phyloP scores from a whole-genome alignment of 2,797 vertebrate species.

The Sebastes hubbsi region DNA sequence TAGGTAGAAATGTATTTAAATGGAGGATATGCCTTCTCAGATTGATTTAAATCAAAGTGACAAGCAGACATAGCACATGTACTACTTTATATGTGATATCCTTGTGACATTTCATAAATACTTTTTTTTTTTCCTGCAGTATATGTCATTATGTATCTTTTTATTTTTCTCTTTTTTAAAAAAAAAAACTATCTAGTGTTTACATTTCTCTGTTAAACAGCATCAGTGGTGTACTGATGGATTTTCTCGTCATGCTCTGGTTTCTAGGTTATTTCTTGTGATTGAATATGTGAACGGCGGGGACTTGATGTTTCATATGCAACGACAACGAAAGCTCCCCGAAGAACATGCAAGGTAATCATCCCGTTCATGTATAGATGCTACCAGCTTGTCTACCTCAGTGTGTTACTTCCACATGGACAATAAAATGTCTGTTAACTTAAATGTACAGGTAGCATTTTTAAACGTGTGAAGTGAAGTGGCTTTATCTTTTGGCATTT shows the following conservation, averaged over 20 bases:
- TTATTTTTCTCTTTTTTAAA: background rate
- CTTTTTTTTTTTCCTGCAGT: background rate
- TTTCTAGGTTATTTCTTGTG: slow-evolving; percentile 92
- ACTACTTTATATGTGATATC: background rate
- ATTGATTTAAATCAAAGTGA: background rate
- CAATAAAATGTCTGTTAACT: background rate
- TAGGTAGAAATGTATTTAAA: background rate
- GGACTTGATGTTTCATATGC: slow-evolving; percentile 99
- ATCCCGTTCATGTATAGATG: background rate
- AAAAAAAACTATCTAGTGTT: background rate
- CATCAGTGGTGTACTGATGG: background rate
- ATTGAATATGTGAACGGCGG: slow-evolving; percentile 98
- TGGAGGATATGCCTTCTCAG: background rate
- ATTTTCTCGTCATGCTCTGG: background rate
- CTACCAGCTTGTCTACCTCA: background rate
- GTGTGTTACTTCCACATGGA: background rate
- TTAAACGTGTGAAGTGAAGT: background rate
- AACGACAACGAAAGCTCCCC: slow-evolving; percentile 95
- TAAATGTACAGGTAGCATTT: background rate
- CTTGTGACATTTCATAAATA: background rate
- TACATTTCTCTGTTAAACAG: background rate
- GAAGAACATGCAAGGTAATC: slow-evolving; percentile 95
- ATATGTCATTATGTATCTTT: background rate
- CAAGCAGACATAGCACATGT: background rate
- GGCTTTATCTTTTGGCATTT: background rate